Evolutionary conservation across 2,113 vertebrate genomes (phyloP), one percentile per base, ranked within the genome.

Genomic region (Nerophis ophidion): DNA sequence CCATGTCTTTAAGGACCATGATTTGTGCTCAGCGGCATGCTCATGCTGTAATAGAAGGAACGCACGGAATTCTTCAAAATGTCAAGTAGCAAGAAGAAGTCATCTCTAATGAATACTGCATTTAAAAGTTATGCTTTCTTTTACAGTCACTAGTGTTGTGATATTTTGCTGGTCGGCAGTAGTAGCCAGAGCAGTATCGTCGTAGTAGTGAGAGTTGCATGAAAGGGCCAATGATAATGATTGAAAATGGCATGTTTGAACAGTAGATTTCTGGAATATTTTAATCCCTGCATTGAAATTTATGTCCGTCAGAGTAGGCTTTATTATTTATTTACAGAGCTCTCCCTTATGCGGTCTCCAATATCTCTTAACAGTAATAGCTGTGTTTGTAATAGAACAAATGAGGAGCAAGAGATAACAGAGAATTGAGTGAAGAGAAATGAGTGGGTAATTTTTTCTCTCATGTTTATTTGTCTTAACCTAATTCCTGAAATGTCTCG

Each of bases 251-350:
- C 61, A 38, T 76, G 70, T 80, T 74, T 66, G 75, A 79, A 71
- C 61, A 53, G 75, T 3, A 59, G 64, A 64, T 60, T 76, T 65
- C 50, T 77, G 67, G 67, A 81, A 72, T 78, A 65, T 65, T 66
- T 77, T 60, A 4, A 56, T 59, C 54, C 63, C 54, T 71, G 81
- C 74, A 78, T 79, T n/a, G 60, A 80, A 75, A 77, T 81, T 82
- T 78, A 78, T 72, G 65, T 84, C 82, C 76, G 79, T 84, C 79
- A 81, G 66, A 81, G 46, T 36, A 40, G 57, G 57, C 65, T 70
- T 62, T 47, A 62, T 50, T 75, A 69, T 87, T 87, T 86, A 84
- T 89, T 84, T 85, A 74, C 66, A 79, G 79, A 79, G 45, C 57
- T 9, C 63, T 16, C 66, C 44, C 19, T 14, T 7, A 15, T 16